Base-by-base conservation (phyloP, 2,888 invertebrate genomes). In the Eilema griseolum region DNA sequence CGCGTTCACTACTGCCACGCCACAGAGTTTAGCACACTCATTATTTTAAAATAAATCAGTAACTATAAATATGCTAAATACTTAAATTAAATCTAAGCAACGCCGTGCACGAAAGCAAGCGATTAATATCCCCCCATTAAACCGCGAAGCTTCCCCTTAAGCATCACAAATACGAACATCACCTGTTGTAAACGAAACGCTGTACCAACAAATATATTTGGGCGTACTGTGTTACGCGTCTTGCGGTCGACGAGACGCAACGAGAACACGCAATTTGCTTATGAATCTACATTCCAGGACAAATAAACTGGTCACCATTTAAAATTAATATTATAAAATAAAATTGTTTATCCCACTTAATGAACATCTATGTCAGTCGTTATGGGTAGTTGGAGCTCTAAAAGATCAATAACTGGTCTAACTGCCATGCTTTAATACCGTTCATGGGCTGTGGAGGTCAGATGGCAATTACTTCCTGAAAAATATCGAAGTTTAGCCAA, bases 171-270 rank as follows among this genome's bases (percentile, higher is more conserved):
- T 65, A 65, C 61, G 64, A 67, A 67, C 67, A 70, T 63, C 75
- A 76, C 69, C 71, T 71, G 75, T 61, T 71, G 69, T 62, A 69
- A 63, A 70, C 60, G 67, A 79, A 80, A 85, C 77, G 81, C 75
- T 85, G 80, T 84, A 83, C 83, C 84, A 84, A 85, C 82, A 83
- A 83, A 83, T 83, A 86, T 82, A 81, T 87, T 84, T 82, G 72
- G 69, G 77, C 71, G 73, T 73, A 73, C 77, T 16, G 1, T 73
- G 76, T 74, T 73, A 82, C 79, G 83, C 82, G 80, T 85, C 84
- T 84, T 87, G 82, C 77, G 83, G 85, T 78, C 70, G 73, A 66
- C 68, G 79, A 70, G 73, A 66, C 68, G 79, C 69, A 80, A 82
- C 78, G 74, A 79, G 75, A 84, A 83, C 76, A 84, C 83, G 83